A percentile compares a stretch with the other conserved stretches of the same genome.
Conservation (phyloP, 2,888 invertebrate species). For the Pristionchus entomophagus region DNA sequence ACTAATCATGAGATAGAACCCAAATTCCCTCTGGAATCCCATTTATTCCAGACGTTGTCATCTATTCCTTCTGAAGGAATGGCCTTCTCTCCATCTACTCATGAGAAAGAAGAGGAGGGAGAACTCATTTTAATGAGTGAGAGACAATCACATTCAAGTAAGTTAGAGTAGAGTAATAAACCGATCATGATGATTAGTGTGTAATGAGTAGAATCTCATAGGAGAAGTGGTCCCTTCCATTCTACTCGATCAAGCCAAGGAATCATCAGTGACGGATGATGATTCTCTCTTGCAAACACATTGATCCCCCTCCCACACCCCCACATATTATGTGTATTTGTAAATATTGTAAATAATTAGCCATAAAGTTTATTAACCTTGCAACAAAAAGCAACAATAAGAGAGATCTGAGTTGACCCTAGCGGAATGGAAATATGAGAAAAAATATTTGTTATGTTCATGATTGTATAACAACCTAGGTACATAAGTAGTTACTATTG, state of each 20-base stretch:
- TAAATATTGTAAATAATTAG: neutral
- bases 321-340: neutral
- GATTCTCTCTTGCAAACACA: neutral
- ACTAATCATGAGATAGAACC: neutral
- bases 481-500: neutral
- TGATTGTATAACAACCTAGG: neutral
- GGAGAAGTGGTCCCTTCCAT: neutral
- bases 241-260: constrained; percentile 2
- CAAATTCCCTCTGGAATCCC: neutral
- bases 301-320: no score
- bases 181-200: no score
- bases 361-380: neutral
- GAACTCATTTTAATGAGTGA: neutral
- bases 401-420: neutral
- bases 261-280: neutral
- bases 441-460: neutral
- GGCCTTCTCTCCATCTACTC: neutral
- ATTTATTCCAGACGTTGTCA: neutral
- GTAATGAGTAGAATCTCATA: neutral
- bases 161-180: neutral
- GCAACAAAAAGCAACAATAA: constrained; percentile 6
- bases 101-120: neutral
- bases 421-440: neutral
- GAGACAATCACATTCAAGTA: neutral
- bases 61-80: no score